Conservation (phyloP, 2,888 invertebrate species). For the Chrysotoxum bicinctum region DNA sequence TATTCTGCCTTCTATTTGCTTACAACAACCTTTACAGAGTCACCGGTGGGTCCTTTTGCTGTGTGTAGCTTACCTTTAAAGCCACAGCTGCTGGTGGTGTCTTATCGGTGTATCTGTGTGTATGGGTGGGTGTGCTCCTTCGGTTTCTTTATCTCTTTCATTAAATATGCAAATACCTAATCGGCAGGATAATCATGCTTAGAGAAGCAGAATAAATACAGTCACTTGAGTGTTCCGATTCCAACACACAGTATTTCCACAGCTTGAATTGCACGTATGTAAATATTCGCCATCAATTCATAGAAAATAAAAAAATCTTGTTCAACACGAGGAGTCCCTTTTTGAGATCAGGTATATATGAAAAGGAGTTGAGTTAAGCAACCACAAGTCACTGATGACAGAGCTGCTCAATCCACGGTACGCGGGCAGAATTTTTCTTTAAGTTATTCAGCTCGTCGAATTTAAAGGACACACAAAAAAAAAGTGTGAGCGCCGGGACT, state of each 20-base stretch:
- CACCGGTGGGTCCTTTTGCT: not conserved
- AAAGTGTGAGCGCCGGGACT: no score
- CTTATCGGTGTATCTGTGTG: not conserved
- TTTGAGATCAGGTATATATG: not conserved
- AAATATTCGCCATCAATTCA: slow-evolving; percentile 52
- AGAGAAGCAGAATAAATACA: slow-evolving; percentile 68
- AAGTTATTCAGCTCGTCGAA: no score
- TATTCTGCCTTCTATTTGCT: slow-evolving; percentile 28
- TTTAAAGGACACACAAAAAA: no score
- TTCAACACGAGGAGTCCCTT: slow-evolving; percentile 6
- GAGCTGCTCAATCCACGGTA: not conserved
- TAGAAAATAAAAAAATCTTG: slow-evolving; percentile 31
- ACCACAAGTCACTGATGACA: not conserved
- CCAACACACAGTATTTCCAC: not conserved
- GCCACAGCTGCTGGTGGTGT: not conserved
- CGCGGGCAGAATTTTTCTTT: not conserved
- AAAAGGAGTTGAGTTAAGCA: not conserved
- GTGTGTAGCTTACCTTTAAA: not conserved
- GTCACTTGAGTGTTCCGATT: slow-evolving; percentile 29
- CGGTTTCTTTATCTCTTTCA: slow-evolving; percentile 40
- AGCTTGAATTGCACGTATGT: slow-evolving; percentile 1
- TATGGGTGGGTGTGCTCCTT: slow-evolving; percentile 6
- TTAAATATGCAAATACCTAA: slow-evolving; percentile 71
- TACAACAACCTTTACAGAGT: not conserved
- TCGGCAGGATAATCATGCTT: slow-evolving; percentile 70